Evolutionary conservation across 1,140 invertebrate genomes (phyloP).

Genomic region (Drosophila rufa): DNA sequence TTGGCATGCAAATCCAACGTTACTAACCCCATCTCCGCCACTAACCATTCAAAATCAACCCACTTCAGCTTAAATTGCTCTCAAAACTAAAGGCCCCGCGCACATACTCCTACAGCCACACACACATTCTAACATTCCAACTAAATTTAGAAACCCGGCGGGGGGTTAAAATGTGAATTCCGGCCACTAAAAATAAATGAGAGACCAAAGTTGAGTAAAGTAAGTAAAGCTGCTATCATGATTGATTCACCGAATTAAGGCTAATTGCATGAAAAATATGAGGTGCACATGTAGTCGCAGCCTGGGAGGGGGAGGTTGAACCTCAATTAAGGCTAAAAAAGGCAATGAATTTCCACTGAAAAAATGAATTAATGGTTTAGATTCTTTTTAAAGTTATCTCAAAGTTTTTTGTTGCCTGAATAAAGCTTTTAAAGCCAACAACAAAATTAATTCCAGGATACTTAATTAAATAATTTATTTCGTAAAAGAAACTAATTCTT

Average conservation of each 20-base stretch:
- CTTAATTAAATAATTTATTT: not conserved
- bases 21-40: conserved; percentile 3
- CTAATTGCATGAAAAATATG: conserved; percentile 81
- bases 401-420: not conserved
- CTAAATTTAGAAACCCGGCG: conserved; percentile 52
- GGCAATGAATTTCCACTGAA: conserved; percentile 2
- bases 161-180: conserved; percentile 43
- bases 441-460: not conserved
- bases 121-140: conserved; percentile 24
- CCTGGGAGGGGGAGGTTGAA: conserved; percentile 35
- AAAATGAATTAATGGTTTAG: not conserved
- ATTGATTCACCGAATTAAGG: conserved; percentile 79
- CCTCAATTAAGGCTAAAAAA: conserved; percentile 41
- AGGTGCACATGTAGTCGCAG: conserved; percentile 67
- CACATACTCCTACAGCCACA: conserved; percentile 3
- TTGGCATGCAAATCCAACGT: conserved; percentile 67
- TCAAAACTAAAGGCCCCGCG: conserved; percentile 49
- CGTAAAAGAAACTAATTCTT: no score
- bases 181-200: conserved; percentile 56
- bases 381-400: accelerated
- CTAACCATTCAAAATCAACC: conserved; percentile 41
- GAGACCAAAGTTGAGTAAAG: conserved; percentile 44
- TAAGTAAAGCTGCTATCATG: conserved; percentile 60
- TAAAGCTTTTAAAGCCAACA: no score
- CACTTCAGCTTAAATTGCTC: conserved; percentile 63